Percentiles rank a stretch among this genome's conserved stretches.
phyloP scores from a whole-genome alignment of 2,888 invertebrate species.

The Volucella bombylans region DNA sequence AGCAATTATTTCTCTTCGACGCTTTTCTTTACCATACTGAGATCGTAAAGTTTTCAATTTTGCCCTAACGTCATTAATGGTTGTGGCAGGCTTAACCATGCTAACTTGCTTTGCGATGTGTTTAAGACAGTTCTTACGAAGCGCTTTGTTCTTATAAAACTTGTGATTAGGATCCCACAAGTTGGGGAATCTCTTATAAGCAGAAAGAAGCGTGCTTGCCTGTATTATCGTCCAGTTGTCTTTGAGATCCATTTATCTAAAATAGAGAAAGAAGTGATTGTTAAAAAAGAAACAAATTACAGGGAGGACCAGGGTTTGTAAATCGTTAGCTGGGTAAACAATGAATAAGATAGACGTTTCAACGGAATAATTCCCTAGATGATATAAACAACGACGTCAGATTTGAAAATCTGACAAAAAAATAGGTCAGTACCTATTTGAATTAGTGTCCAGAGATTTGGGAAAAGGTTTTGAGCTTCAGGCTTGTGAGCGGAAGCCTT shows the following conservation, averaged over 20 bases:
- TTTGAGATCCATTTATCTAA: slow-evolving; percentile 37
- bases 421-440: too few relatives aligned
- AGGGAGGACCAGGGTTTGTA: too few relatives aligned
- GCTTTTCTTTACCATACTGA: slow-evolving; percentile 38
- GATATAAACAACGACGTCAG: too few relatives aligned
- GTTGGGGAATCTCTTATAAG: slow-evolving; percentile 18
- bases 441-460: too few relatives aligned
- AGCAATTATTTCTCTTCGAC: background rate
- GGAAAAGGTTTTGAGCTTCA: too few relatives aligned
- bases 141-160: slow-evolving; percentile 16
- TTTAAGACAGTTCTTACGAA: slow-evolving; percentile 17
- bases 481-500: too few relatives aligned
- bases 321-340: too few relatives aligned
- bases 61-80: slow-evolving; percentile 6
- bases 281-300: too few relatives aligned
- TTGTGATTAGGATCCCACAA: slow-evolving; percentile 21
- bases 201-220: slow-evolving; percentile 5
- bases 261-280: background rate
- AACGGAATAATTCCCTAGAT: too few relatives aligned
- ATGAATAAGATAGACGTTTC: too few relatives aligned
- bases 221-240: slow-evolving; percentile 38
- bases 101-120: slow-evolving; percentile 7
- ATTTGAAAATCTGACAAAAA: too few relatives aligned
- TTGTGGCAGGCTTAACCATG: background rate
- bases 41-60: slow-evolving; percentile 36